A percentile compares a stretch with the other conserved stretches of the same genome.
phyloP scores from a whole-genome alignment of 1,140 invertebrate species.

The Habropoda laboriosa region DNA sequence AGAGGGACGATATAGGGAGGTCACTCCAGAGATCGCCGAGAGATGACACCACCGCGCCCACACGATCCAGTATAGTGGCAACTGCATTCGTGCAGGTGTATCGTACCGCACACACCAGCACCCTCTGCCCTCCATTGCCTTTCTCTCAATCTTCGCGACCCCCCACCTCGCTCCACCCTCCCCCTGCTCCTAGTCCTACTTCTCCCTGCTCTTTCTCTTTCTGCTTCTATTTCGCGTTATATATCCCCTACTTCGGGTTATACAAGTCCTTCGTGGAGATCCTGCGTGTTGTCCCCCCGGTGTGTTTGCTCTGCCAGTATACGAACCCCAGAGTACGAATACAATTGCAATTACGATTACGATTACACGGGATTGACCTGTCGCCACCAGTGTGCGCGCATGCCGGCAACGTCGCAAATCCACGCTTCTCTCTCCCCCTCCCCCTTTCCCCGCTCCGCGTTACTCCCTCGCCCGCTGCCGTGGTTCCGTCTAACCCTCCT shows the following conservation, averaged over 20 bases:
- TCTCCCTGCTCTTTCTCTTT: conserved; percentile 26
- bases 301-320: conserved; percentile 62
- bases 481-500: conserved; percentile 17
- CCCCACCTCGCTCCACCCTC: conserved; percentile 17
- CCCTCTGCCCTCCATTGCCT: conserved; percentile 34
- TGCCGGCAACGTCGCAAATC: conserved; percentile 72
- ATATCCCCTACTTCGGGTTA: conserved; percentile 15
- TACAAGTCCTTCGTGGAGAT: conserved; percentile 47
- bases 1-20: conserved; percentile 51
- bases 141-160: conserved; percentile 32
- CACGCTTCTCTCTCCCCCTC: conserved; percentile 38
- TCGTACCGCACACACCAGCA: conserved; percentile 56
- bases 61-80: conserved; percentile 63
- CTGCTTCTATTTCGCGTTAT: conserved; percentile 28
- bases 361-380: conserved; percentile 64
- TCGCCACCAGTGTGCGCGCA: conserved; percentile 46
- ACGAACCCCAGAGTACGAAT: conserved; percentile 66
- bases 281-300: conserved; percentile 56
- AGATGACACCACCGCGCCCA: conserved; percentile 79
- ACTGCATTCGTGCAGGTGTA: conserved; percentile 75
- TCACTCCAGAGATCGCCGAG: conserved; percentile 76
- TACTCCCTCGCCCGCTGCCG: not conserved
- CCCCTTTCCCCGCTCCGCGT: not conserved
- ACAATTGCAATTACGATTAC: conserved; percentile 66
- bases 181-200: conserved; percentile 16